Percentiles rank a stretch among this genome's conserved stretches.
phyloP scores from a whole-genome alignment of 2,797 vertebrate genomes.

The Choloepus didactylus region DNA sequence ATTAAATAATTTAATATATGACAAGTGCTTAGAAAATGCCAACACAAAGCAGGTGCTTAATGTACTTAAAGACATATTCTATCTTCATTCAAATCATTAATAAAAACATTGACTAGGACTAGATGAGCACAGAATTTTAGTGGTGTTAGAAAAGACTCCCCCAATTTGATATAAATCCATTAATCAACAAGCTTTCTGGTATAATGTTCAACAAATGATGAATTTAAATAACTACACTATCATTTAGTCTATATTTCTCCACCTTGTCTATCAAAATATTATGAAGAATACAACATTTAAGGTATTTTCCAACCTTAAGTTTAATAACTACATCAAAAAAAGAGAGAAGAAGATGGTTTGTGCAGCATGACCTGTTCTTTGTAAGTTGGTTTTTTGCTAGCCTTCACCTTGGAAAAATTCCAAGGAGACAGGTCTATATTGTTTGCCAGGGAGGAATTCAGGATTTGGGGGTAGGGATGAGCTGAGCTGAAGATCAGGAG shows the following conservation, averaged over 20 bases:
- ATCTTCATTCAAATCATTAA: neutral
- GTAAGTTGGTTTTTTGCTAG: neutral
- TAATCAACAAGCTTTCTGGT: neutral
- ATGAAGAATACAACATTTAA: neutral
- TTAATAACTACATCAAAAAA: neutral
- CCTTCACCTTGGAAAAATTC: neutral
- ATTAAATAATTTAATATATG: neutral
- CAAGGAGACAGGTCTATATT: neutral
- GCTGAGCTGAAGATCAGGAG: neutral
- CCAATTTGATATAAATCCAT: neutral
- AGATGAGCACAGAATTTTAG: neutral
- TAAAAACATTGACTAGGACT: neutral
- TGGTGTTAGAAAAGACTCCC: neutral
- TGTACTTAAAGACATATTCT: neutral
- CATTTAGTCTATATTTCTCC: neutral
- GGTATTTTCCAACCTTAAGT: constrained; percentile 3
- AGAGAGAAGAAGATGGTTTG: neutral
- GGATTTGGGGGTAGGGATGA: neutral
- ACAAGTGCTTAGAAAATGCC: neutral
- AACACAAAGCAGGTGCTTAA: neutral
- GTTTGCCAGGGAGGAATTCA: neutral
- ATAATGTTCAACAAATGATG: neutral
- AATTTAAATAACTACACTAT: neutral
- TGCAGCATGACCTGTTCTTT: neutral
- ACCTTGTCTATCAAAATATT: neutral